Evolutionary conservation across 2,797 vertebrate species (phyloP).

Genomic region (Liasis olivaceus): DNA sequence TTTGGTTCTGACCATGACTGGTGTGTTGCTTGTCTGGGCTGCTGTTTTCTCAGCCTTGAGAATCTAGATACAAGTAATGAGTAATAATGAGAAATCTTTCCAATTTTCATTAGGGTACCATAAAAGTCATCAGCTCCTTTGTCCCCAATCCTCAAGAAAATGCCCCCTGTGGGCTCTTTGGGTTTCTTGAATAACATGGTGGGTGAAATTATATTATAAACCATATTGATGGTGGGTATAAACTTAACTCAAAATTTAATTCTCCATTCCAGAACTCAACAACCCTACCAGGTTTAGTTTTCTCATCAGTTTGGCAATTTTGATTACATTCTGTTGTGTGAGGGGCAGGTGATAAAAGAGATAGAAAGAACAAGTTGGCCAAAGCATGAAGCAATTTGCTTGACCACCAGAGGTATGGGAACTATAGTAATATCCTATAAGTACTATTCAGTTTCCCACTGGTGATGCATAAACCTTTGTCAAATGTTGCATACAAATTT

Average conservation of each 20-base stretch:
- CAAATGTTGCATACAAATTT: background rate
- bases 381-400: background rate
- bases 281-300: background rate
- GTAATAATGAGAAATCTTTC: background rate
- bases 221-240: accelerated
- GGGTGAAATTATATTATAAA: background rate
- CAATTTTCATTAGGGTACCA: background rate
- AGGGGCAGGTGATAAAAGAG: background rate
- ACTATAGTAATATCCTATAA: conserved; percentile 45
- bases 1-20: background rate
- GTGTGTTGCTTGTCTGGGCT: no score
- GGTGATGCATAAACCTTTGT: background rate
- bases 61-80: background rate
- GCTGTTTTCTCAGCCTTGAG: background rate
- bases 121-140: background rate
- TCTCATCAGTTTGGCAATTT: background rate
- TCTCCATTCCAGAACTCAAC: conserved; percentile 11
- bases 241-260: background rate
- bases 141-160: background rate
- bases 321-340: background rate
- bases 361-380: conserved; percentile 22
- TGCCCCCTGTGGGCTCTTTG: background rate
- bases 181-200: background rate
- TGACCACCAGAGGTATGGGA: background rate
- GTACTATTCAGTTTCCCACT: conserved; percentile 17